Evolutionary conservation across 2,113 vertebrate species (phyloP), one percentile per base, ranked within the genome.

Genomic region (Eira barbara): DNA sequence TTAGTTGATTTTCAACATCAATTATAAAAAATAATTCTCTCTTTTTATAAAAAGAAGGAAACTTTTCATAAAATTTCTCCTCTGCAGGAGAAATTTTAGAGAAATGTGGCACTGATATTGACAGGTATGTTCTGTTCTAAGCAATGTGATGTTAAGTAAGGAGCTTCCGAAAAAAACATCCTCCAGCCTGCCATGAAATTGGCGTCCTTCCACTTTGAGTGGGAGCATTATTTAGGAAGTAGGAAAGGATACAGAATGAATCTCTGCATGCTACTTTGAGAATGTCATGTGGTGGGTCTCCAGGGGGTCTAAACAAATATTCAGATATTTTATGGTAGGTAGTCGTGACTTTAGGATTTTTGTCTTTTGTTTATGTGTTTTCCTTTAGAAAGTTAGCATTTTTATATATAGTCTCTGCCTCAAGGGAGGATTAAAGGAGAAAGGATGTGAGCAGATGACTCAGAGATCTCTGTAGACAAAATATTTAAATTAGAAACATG

Each of bases 291-390:
- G 81, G 39, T 80, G 34, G 74, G 42, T 45, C 52, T 69, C 45
- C 5, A 80, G 52, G n/a, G 14, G 39, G 4, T 91, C 57, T 59
- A 79, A 61, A 89, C 39, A 94, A 49, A 81, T 82, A 88, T 80
- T 90, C 59, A 57, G 81, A 59, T 93, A 63, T 73, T 95, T 91
- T 85, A 78, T 92, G 76, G 47, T 65, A 57, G 61, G 21, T 79
- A 78, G 92, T 94, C 85, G 25, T 87, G 80, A 90, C 84, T 94
- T 97, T 82, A 47, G 42, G 63, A 71, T 69, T 83, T 89, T 96
- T 96, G 59, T 71, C 74, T 91, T 95, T 94, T 87, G 82, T 87
- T 97, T 96, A 15, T 31, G 74, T 18, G 23, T 89, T 97, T 97
- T 92, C 55, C 73, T 94, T 87, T 63, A 63, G 76, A 84, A 89